Evolutionary conservation across 1,140 invertebrate species (phyloP), one percentile per base, ranked within the genome.

Genomic region (Drosophila biarmipes): DNA sequence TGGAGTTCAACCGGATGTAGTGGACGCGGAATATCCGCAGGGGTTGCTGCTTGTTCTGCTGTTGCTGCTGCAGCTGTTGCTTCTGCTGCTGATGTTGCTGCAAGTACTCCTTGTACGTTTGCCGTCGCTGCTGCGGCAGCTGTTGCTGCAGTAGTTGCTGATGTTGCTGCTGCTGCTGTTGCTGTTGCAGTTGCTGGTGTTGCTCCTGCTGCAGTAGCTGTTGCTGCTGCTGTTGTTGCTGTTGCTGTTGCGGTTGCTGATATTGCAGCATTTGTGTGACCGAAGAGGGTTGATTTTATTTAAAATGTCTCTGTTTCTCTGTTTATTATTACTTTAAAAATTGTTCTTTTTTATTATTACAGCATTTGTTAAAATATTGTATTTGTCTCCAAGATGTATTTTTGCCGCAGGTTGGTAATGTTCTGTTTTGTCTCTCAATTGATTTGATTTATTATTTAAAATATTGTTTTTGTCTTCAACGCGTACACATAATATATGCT

Each of bases 21-120:
- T 91, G 90, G 29, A 91, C 90, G n/a, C 90, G 76, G 66, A 91
- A 90, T 19, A 91, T 82, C 48, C 85, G 89, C 21, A 91, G 63
- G 0, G 81, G 81, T 53, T 87, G 79, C 19, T 82, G 75, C 77
- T 35, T 80, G 73, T 27, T 86, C 34, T 80, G 73, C 24, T 86
- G 80, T 45, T 87, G 79, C 19, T 80, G 79, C 24, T 48, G 52
- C 27, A 66, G 80, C 38, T 69, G 40, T 35, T 84, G 72, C 57
- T 89, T 87, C 15, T 91, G 82, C 49, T 75, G 79, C 38, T 85
- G 74, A 42, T 85, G 80, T 21, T 84, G 80, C 19, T 87, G 84
- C 42, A 90, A 58, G 40, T 86, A 81, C 21, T 86, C 78, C 38
- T 80, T 84, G 58, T 91, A 84, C 62, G 78, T 81, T 53, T 80